phyloP scores from a whole-genome alignment of 2,113 vertebrate species.

The Copsychus sechellarum region DNA sequence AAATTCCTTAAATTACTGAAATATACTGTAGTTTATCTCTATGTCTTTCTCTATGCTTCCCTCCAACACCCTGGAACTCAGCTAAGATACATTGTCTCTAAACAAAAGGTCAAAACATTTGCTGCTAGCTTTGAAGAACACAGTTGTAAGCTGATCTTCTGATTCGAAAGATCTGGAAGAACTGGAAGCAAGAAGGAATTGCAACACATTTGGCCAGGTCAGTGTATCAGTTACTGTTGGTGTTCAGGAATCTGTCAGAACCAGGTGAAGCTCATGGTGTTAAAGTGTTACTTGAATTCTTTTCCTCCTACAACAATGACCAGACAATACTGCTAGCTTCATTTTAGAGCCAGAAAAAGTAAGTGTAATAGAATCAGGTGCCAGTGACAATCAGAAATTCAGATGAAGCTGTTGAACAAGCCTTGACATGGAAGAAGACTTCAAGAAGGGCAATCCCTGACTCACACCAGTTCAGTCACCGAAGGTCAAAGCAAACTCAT shows the following conservation, averaged over 20 bases:
- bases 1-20: neutral
- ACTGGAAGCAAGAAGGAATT: neutral
- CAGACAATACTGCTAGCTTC: neutral
- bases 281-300: neutral
- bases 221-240: accelerated
- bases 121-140: neutral
- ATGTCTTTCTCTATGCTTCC: neutral
- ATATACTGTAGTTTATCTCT: neutral
- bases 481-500: neutral
- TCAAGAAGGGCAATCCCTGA: neutral
- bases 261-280: neutral
- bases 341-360: neutral
- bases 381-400: neutral
- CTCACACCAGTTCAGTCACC: neutral
- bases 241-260: neutral
- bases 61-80: neutral
- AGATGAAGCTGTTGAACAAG: neutral
- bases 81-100: neutral
- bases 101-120: slow-evolving; percentile 29
- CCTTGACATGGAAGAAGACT: neutral
- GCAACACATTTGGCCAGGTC: neutral
- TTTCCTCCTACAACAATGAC: neutral
- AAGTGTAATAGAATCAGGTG: neutral
- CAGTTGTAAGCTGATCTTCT: neutral
- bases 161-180: neutral